Conservation (phyloP, 1,140 invertebrate genomes). For the Polypedilum pembai region DNA sequence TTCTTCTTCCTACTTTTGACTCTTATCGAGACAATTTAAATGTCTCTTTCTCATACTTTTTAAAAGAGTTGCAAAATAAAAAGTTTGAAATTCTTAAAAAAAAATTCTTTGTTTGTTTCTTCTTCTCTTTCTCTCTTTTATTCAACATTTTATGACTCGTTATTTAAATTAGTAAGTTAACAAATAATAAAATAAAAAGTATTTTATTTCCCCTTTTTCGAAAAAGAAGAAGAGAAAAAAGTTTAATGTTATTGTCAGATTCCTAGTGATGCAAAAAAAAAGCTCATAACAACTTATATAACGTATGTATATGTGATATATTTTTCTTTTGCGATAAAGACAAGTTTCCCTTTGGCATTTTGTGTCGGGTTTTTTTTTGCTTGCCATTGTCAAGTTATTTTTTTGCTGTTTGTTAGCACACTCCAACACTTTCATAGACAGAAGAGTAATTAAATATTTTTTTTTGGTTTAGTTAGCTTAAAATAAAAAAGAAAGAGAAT, state of each 20-base stretch:
- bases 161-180: no score
- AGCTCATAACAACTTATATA: slow-evolving; percentile 18
- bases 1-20: background rate
- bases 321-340: background rate
- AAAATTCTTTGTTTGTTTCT: no score
- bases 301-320: background rate
- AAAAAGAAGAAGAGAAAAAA: background rate
- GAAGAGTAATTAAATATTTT: background rate
- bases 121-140: no score
- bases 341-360: background rate
- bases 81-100: no score
- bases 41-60: no score
- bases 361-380: background rate
- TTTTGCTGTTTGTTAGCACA: background rate
- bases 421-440: background rate
- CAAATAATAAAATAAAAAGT: no score
- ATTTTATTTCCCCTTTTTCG: no score
- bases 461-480: slow-evolving; percentile 5
- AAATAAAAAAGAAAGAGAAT: background rate
- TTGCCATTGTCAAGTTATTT: background rate
- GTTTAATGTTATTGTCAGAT: slow-evolving; percentile 18
- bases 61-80: no score
- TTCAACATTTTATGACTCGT: no score
- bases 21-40: no score
- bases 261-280: background rate